phyloP scores from a whole-genome alignment of 1,140 invertebrate genomes.

The Sitobion miscanthi region DNA sequence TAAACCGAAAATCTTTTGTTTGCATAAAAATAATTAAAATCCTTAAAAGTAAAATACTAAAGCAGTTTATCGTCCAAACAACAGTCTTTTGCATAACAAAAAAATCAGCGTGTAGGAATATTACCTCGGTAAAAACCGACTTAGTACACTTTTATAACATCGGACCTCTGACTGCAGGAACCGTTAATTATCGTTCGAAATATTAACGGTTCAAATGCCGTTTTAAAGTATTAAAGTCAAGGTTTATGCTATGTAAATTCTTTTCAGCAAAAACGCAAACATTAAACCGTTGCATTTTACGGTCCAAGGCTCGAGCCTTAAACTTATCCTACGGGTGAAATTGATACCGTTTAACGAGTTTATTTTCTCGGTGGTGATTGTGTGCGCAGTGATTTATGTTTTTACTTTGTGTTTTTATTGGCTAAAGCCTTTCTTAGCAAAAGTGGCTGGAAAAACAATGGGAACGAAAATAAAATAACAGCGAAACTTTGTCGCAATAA shows the following conservation, averaged over 20 bases:
- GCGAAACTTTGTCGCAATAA: not conserved
- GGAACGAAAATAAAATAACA: not conserved
- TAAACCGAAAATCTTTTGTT: not conserved
- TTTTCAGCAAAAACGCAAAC: not conserved
- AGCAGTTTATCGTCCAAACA: not conserved
- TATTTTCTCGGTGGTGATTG: not conserved
- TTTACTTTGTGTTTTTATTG: not conserved
- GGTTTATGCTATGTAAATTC: not conserved
- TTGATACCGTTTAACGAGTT: not conserved
- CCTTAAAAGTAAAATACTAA: not conserved
- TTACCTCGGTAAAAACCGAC: not conserved
- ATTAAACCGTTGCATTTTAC: not conserved
- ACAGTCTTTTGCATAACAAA: not conserved
- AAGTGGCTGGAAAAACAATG: not conserved
- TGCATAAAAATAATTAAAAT: not conserved
- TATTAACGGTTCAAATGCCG: not conserved
- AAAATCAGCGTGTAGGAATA: not conserved
- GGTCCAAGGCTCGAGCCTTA: not conserved
- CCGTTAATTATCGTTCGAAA: not conserved
- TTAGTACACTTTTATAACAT: not conserved
- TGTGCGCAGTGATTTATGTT: not conserved
- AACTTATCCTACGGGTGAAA: not conserved
- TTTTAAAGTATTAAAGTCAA: conserved; percentile 6
- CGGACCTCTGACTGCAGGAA: not conserved
- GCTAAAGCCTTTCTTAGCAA: not conserved